phyloP scores from a whole-genome alignment of 30 jellyfish, hydroid and myxozoan species.

The Aurelia coerulea region DNA sequence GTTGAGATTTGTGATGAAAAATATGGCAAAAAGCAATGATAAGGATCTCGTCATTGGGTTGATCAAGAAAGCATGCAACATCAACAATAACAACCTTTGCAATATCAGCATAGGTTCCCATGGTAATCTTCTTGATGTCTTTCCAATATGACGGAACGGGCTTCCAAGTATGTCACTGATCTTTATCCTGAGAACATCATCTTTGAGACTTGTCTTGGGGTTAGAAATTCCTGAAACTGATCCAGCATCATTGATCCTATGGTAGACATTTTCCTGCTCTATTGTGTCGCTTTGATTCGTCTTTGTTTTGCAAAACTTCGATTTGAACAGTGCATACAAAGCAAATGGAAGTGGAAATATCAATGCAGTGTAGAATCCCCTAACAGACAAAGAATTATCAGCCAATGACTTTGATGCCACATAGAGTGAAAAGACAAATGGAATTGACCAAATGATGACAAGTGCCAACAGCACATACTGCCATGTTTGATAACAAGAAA shows the following conservation, averaged over 20 bases:
- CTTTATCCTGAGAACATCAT: neutral
- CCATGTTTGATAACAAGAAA: constrained; percentile 19
- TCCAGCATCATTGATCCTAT: neutral
- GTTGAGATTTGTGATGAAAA: neutral
- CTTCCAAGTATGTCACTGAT: neutral
- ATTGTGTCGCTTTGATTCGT: no score
- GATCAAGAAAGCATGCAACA: neutral
- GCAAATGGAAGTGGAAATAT: neutral
- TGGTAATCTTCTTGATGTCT: neutral
- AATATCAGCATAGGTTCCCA: constrained; percentile 18
- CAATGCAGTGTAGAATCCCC: neutral
- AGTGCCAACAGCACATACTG: neutral
- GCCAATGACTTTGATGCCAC: neutral
- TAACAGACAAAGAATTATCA: neutral
- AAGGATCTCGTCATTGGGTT: neutral
- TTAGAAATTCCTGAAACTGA: neutral
- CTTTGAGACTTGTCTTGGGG: neutral
- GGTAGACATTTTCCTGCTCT: no score
- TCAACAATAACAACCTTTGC: neutral
- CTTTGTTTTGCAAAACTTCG: neutral
- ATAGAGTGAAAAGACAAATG: constrained; percentile 1
- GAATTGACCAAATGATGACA: constrained; percentile 8
- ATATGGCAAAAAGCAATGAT: neutral
- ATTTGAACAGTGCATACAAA: neutral
- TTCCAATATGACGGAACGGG: neutral